Percentiles rank a stretch among this genome's conserved stretches.
phyloP scores from a whole-genome alignment of 1,140 invertebrate species.

The Drosophila funebris region DNA sequence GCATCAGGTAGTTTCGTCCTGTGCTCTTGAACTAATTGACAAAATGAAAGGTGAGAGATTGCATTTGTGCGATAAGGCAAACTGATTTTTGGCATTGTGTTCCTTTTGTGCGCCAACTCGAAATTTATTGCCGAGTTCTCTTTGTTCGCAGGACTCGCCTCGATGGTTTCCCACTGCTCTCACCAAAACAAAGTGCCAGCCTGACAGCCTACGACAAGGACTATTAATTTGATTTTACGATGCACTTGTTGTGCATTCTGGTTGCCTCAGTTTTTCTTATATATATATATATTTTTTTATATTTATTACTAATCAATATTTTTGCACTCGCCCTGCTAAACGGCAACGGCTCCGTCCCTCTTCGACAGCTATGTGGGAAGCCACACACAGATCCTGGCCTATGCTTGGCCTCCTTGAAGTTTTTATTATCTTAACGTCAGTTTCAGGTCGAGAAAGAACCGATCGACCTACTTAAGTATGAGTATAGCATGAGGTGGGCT shows the following conservation, averaged over 20 bases:
- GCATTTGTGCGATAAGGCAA: constrained; percentile 73
- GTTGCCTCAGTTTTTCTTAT: neutral
- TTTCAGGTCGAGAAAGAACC: constrained; percentile 4
- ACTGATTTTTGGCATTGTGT: constrained; percentile 41
- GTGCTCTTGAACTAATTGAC: constrained; percentile 79
- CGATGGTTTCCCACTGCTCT: constrained; percentile 73
- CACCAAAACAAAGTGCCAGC: constrained; percentile 77
- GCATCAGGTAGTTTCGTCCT: constrained; percentile 22
- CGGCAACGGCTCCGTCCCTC: constrained; percentile 12
- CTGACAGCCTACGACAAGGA: constrained; percentile 65
- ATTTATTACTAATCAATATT: constrained; percentile 77
- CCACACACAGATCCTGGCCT: constrained; percentile 42
- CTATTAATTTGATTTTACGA: constrained; percentile 81
- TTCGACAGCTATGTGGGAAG: constrained; percentile 41
- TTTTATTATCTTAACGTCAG: constrained; percentile 31
- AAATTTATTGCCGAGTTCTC: constrained; percentile 64
- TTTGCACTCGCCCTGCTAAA: constrained; percentile 60
- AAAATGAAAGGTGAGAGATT: constrained; percentile 78
- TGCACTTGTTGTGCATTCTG: constrained; percentile 60
- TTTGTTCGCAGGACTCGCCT: constrained; percentile 49
- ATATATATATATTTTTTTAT: too few relatives aligned
- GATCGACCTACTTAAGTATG: constrained; percentile 38
- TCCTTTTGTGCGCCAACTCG: constrained; percentile 17
- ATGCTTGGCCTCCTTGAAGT: neutral
- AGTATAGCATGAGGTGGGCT: neutral